A percentile compares a stretch with the other conserved stretches of the same genome.
Conservation (phyloP, 92 coral and sea anemone species). For the Umimayanthus chanpuru region DNA sequence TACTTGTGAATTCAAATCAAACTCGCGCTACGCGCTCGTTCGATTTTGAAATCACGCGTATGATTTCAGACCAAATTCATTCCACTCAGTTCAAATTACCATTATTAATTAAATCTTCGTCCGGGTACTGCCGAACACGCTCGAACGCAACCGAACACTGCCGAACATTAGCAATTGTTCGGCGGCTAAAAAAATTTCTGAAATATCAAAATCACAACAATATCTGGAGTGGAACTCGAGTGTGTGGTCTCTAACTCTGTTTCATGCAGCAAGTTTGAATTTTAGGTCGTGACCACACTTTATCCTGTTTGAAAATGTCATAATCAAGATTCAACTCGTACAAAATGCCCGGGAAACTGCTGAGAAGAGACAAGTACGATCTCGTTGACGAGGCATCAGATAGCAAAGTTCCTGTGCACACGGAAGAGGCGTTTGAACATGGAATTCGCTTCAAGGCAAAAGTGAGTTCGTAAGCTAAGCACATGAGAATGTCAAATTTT, state of each 20-base stretch:
- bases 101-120: not conserved
- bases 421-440: slow-evolving; percentile 93
- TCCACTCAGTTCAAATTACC: too few relatives aligned
- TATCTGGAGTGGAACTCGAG: not conserved
- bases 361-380: slow-evolving; percentile 76
- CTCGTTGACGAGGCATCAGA: slow-evolving; percentile 93
- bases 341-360: slow-evolving; percentile 84
- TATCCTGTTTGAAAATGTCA: slow-evolving; percentile 5
- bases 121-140: not conserved
- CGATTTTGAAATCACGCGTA: too few relatives aligned
- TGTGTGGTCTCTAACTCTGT: slow-evolving; percentile 10
- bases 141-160: not conserved
- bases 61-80: too few relatives aligned
- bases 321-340: not conserved
- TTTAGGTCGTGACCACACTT: not conserved
- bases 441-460: slow-evolving; percentile 94
- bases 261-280: not conserved
- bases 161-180: slow-evolving; percentile 6
- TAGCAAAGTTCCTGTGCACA: slow-evolving; percentile 87
- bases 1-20: too few relatives aligned
- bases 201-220: not conserved
- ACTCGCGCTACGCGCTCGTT: too few relatives aligned
- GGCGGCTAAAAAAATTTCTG: not conserved
- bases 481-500: not conserved
- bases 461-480: slow-evolving; percentile 51